phyloP scores from a whole-genome alignment of 2,797 vertebrate genomes.

The Echeneis naucrates region DNA sequence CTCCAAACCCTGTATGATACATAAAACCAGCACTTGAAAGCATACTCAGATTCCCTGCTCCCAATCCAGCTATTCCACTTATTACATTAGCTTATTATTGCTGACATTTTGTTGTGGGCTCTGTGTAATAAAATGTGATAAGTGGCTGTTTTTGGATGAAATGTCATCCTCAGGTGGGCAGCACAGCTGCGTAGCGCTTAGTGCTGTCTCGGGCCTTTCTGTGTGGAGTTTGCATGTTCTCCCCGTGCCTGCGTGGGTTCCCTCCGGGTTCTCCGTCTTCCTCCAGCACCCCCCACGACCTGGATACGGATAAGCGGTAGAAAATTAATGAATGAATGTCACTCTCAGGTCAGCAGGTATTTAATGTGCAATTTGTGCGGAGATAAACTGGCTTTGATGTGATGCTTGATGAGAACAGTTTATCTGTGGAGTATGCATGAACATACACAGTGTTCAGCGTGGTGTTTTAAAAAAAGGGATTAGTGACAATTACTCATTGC shows the following conservation, averaged over 20 bases:
- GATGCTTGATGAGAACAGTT: not conserved
- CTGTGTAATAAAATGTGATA: not conserved
- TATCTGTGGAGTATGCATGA: not conserved
- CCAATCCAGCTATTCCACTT: conserved; percentile 8
- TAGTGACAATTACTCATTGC: too few species aligned
- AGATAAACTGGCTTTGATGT: not conserved
- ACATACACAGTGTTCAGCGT: too few species aligned
- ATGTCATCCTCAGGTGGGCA: too few species aligned
- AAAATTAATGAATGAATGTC: too few species aligned
- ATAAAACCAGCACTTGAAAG: conserved; percentile 22
- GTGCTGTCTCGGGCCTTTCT: too few species aligned
- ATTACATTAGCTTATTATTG: conserved; percentile 8
- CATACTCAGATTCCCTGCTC: conserved; percentile 34
- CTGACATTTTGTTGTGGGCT: not conserved
- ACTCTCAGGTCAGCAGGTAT: not conserved
- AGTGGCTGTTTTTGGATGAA: not conserved
- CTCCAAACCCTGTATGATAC: conserved; percentile 5
- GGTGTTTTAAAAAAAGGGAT: too few species aligned
- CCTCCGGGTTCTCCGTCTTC: too few species aligned
- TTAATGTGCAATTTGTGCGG: conserved; percentile 1
- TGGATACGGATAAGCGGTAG: too few species aligned
- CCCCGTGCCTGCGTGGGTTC: too few species aligned
- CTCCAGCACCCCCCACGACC: too few species aligned
- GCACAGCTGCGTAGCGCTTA: too few species aligned
- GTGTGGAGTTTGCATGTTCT: too few species aligned